Conservation (phyloP, 2,797 vertebrate genomes). For the Sebastes iracundus region DNA sequence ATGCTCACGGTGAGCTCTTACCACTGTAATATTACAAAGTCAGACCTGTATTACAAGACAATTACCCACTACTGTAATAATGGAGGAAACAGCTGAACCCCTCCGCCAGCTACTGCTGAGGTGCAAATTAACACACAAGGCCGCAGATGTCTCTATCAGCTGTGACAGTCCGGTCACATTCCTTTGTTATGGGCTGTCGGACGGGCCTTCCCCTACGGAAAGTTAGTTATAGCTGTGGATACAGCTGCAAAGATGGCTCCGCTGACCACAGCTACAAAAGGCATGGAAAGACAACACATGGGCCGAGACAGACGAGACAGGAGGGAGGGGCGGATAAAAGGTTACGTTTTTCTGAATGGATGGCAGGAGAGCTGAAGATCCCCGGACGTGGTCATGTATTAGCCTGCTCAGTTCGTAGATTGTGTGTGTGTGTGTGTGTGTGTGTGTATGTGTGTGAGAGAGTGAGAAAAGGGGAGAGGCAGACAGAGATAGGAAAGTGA, state of each 20-base stretch:
- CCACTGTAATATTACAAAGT: not conserved
- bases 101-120: constrained; percentile 21
- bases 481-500: constrained; percentile 60
- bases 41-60: constrained; percentile 3
- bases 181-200: constrained; percentile 70
- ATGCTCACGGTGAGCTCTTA: not conserved
- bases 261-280: constrained; percentile 67
- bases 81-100: constrained; percentile 49
- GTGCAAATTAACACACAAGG: constrained; percentile 47
- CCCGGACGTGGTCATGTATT: constrained; percentile 23
- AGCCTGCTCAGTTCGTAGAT: constrained; percentile 18
- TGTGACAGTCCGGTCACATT: constrained; percentile 73
- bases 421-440: not conserved
- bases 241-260: constrained; percentile 68
- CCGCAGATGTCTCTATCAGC: constrained; percentile 66
- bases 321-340: constrained; percentile 4
- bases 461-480: constrained; percentile 42
- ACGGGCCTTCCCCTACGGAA: constrained; percentile 63
- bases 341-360: constrained; percentile 56
- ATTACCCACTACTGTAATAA: constrained; percentile 24
- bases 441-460: not conserved
- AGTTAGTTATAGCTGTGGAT: constrained; percentile 56
- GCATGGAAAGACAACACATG: constrained; percentile 59
- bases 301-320: constrained; percentile 22
- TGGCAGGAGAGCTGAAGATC: constrained; percentile 34